These are phyloP conservation scores for Eriosoma lanigerum DNA, from an alignment of 1,140 invertebrate species.

Conservation along the genomic window DNA sequence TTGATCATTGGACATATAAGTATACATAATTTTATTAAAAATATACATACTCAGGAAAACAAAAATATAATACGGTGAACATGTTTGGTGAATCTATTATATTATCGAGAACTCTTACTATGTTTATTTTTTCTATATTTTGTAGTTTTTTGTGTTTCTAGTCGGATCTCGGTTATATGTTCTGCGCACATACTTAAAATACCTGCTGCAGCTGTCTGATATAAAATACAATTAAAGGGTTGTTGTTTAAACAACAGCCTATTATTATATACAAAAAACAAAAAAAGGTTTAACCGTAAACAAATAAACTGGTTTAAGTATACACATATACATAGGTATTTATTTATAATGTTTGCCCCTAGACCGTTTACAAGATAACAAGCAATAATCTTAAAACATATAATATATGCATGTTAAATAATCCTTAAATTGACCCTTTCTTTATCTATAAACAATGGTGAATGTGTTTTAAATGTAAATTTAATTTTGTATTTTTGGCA, in stretches of 20 bases:
- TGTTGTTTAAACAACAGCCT: neutral
- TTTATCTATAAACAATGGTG: conserved; percentile 15
- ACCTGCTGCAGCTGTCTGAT: neutral
- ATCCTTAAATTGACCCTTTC: conserved; percentile 17
- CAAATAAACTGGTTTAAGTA: conserved; percentile 11
- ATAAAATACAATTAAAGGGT: neutral
- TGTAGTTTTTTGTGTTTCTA: neutral
- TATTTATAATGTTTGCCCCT: neutral
- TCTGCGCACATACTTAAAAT: neutral
- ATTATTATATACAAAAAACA: too few relatives aligned
- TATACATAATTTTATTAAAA: too few relatives aligned
- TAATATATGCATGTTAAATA: neutral
- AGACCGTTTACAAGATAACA: conserved; percentile 32
- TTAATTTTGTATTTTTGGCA: neutral
- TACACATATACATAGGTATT: neutral
- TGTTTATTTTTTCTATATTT: neutral
- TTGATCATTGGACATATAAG: too few relatives aligned
- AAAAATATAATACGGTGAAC: too few relatives aligned
- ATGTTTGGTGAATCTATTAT: too few relatives aligned
- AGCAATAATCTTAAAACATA: conserved; percentile 7
- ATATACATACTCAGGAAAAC: too few relatives aligned
- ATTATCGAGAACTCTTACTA: too few relatives aligned
- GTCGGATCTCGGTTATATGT: neutral
- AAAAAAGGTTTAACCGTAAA: conserved; percentile 14
- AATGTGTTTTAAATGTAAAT: conserved; percentile 22